Evolutionary conservation across 2,113 vertebrate species (phyloP).

Genomic region (Chlamydotis undulata): DNA sequence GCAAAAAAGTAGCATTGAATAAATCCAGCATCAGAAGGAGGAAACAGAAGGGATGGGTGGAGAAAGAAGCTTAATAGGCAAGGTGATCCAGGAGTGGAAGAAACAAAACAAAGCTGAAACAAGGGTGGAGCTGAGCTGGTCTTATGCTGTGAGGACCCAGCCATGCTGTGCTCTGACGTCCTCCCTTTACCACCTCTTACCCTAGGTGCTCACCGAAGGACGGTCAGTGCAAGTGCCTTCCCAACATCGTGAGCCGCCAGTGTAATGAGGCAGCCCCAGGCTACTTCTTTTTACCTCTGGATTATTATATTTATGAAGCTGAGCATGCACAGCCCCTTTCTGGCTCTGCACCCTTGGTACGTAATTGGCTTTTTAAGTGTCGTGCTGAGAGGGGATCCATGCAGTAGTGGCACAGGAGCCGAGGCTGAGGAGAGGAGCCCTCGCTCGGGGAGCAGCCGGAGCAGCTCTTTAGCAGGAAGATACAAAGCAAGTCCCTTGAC

Average conservation of each 20-base stretch:
- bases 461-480: neutral
- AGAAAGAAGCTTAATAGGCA: neutral
- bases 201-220: slow-evolving; percentile 76
- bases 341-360: slow-evolving; percentile 72
- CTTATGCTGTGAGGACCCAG: neutral
- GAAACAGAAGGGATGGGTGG: neutral
- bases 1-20: neutral
- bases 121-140: neutral
- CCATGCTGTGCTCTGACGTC: neutral
- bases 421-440: neutral
- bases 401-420: fast-evolving
- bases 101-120: neutral
- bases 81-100: neutral
- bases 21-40: neutral
- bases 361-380: neutral
- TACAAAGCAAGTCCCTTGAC: neutral
- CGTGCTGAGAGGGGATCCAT: neutral
- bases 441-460: neutral
- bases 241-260: slow-evolving; percentile 77
- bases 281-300: slow-evolving; percentile 83
- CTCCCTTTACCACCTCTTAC: neutral
- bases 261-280: slow-evolving; percentile 81
- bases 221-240: slow-evolving; percentile 84
- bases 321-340: slow-evolving; percentile 76
- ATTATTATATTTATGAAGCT: slow-evolving; percentile 89